Percentiles rank a stretch among this genome's conserved stretches.
Conservation (phyloP, 2,888 invertebrate genomes). For the Meganola albula region DNA sequence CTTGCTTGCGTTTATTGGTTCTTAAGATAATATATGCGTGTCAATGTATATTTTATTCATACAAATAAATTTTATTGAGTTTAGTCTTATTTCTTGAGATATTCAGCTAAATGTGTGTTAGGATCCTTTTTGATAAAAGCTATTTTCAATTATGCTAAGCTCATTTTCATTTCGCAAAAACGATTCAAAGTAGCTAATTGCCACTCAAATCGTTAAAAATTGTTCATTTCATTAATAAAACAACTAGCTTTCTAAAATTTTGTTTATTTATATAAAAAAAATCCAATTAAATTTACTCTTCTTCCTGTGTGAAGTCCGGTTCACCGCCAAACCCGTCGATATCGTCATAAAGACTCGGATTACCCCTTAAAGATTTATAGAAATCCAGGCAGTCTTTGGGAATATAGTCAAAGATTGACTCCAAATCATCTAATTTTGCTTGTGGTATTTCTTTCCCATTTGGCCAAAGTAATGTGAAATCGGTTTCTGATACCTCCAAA, state of each 20-base stretch:
- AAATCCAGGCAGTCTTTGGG: slow-evolving; percentile 14
- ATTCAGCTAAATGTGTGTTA: slow-evolving; percentile 6
- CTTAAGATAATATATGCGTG: slow-evolving; percentile 6
- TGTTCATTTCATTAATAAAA: no score
- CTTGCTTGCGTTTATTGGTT: slow-evolving; percentile 7
- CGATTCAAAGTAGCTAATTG: slow-evolving; percentile 2
- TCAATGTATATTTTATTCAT: no score
- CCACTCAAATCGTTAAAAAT: slow-evolving; percentile 3
- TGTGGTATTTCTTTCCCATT: slow-evolving; percentile 16
- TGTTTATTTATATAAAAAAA: no score
- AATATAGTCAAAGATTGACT: slow-evolving; percentile 17
- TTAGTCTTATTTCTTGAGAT: slow-evolving; percentile 6
- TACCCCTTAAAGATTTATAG: slow-evolving; percentile 9
- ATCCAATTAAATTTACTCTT: no score
- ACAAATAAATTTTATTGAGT: slow-evolving; percentile 6
- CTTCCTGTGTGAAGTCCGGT: slow-evolving; percentile 9
- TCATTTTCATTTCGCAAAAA: slow-evolving; percentile 7
- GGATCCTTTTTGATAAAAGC: slow-evolving; percentile 7
- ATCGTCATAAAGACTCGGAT: slow-evolving; percentile 11
- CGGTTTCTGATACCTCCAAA: slow-evolving; percentile 6
- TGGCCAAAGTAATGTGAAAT: slow-evolving; percentile 17
- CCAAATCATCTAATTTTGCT: slow-evolving; percentile 16
- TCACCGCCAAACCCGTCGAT: slow-evolving; percentile 13
- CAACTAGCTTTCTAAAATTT: no score
- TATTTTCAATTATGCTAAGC: slow-evolving; percentile 5